Conservation (phyloP, 2,113 vertebrate species). For the Ascaphus truei region DNA sequence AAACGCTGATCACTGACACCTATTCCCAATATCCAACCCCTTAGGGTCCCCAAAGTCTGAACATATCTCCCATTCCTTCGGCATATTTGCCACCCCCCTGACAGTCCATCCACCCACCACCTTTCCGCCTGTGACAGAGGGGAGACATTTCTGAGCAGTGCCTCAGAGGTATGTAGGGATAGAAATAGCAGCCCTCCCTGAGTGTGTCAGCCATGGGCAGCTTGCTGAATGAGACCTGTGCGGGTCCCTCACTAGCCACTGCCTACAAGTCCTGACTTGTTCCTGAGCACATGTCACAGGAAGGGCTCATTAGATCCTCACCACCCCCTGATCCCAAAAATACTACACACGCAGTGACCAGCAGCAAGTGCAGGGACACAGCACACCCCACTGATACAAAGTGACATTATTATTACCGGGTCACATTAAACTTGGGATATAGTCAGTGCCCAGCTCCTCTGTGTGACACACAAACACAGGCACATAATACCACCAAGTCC, state of each 20-base stretch:
- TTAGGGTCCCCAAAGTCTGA: not conserved
- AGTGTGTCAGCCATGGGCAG: no score
- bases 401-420: no score
- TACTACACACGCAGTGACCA: not conserved
- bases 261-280: constrained; percentile 17
- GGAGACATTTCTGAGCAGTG: not conserved
- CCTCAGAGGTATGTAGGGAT: not conserved
- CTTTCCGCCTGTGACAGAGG: not conserved
- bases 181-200: not conserved
- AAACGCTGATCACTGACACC: no score
- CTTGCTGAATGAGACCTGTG: not conserved
- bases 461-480: no score
- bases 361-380: not conserved
- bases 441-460: not conserved
- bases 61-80: not conserved
- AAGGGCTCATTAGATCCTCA: no score
- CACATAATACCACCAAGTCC: not conserved
- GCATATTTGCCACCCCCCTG: no score
- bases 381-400: not conserved
- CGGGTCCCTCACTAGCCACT: not conserved
- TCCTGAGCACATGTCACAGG: not conserved
- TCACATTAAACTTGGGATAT: no score
- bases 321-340: constrained; percentile 9
- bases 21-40: not conserved
- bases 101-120: not conserved